These are phyloP conservation scores for Cepphus grylle DNA, from an alignment of 2,113 vertebrate genomes.

Conservation along the genomic window DNA sequence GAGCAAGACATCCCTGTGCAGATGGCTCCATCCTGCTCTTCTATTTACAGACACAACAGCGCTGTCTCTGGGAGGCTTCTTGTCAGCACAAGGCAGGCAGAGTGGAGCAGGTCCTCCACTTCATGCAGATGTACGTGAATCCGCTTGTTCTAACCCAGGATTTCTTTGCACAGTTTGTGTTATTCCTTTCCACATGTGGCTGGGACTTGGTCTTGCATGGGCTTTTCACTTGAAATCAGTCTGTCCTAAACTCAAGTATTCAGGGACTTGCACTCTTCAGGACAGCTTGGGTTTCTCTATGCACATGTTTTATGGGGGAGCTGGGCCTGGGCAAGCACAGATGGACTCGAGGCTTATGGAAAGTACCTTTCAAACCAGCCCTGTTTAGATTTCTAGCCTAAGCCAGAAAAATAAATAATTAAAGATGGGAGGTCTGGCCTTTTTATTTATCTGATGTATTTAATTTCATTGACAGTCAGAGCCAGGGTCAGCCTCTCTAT, in stretches of 20 bases:
- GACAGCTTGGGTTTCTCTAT: background rate
- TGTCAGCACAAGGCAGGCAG: background rate
- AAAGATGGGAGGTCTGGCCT: background rate
- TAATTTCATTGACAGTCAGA: background rate
- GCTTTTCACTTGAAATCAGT: background rate
- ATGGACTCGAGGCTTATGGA: background rate
- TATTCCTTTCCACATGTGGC: background rate
- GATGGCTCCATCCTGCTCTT: background rate
- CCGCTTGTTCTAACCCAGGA: background rate
- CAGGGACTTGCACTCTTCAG: background rate
- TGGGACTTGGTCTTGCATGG: background rate
- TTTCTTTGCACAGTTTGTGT: background rate
- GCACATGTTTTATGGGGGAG: background rate
- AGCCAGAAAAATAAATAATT: background rate
- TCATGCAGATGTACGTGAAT: no score
- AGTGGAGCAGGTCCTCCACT: background rate
- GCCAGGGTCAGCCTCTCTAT: background rate
- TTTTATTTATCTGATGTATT: background rate
- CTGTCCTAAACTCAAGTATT: background rate
- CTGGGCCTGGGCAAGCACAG: constrained; percentile 1
- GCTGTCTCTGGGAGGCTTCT: fast-evolving
- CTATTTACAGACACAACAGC: background rate
- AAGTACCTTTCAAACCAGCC: constrained; percentile 44
- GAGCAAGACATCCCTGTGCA: background rate
- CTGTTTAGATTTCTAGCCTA: background rate